phyloP scores from a whole-genome alignment of 2,113 vertebrate genomes.

The chimpanzee (Pan troglodytes) region NHGRI_mPanTro3-v2.1_pri NC_072402.2:41785501-41786000 shows the following conservation, averaged over 20 bases:
- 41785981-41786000: no score
- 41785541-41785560: not conserved
- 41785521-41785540: not conserved
- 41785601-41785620: not conserved
- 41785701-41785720: not conserved
- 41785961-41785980: no score
- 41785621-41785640: not conserved
- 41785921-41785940: not conserved
- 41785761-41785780: constrained; percentile 27
- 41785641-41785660: not conserved
- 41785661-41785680: not conserved
- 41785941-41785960: not conserved
- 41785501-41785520: not conserved
- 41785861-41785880: fast-evolving
- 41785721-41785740: not conserved
- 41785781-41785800: not conserved
- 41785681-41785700: not conserved
- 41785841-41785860: not conserved
- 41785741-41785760: not conserved
- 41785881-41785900: not conserved
- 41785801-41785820: not conserved
- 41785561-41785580: not conserved
- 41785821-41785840: not conserved
- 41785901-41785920: not conserved
- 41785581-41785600: not conserved